Conservation (phyloP, 2,797 vertebrate genomes). For the Etheostoma perlongum region DNA sequence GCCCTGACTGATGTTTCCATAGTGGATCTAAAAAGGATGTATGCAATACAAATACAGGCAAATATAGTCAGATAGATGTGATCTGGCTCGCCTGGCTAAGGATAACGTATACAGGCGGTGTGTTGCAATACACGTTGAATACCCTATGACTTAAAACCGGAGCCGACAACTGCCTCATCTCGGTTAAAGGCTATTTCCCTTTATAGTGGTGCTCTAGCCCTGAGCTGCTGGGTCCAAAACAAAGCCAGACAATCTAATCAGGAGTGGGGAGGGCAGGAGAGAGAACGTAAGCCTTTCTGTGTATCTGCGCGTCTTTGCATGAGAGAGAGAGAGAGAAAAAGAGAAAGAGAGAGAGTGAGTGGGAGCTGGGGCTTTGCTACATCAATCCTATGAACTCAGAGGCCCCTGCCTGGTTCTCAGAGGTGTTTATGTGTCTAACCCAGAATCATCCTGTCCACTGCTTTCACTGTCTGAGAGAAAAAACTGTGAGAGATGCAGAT, state of each 20-base stretch:
- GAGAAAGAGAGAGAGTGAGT: slow-evolving; percentile 36
- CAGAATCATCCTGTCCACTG: slow-evolving; percentile 57
- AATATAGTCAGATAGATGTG: slow-evolving; percentile 43
- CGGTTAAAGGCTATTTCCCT: slow-evolving; percentile 74
- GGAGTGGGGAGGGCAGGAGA: slow-evolving; percentile 45
- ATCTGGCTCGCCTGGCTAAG: slow-evolving; percentile 49
- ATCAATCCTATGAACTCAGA: slow-evolving; percentile 72
- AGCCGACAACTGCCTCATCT: slow-evolving; percentile 72
- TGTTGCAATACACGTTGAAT: slow-evolving; percentile 45
- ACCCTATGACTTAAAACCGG: slow-evolving; percentile 59
- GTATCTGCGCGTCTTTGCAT: slow-evolving; percentile 27
- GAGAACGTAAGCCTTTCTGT: slow-evolving; percentile 26
- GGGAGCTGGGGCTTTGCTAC: slow-evolving; percentile 60
- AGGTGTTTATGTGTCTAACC: slow-evolving; percentile 71
- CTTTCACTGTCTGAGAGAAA: slow-evolving; percentile 33
- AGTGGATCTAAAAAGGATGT: slow-evolving; percentile 26
- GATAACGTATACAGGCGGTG: slow-evolving; percentile 37
- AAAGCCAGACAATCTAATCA: slow-evolving; percentile 79
- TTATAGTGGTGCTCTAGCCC: slow-evolving; percentile 64
- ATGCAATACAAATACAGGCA: slow-evolving; percentile 51
- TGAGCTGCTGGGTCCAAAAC: slow-evolving; percentile 69
- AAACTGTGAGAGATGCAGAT: slow-evolving; percentile 27
- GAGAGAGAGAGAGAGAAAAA: slow-evolving; percentile 40
- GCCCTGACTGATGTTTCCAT: slow-evolving; percentile 34
- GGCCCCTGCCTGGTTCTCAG: slow-evolving; percentile 61